Conservation (phyloP, 2,797 vertebrate species). For the Discoglossus pictus region DNA sequence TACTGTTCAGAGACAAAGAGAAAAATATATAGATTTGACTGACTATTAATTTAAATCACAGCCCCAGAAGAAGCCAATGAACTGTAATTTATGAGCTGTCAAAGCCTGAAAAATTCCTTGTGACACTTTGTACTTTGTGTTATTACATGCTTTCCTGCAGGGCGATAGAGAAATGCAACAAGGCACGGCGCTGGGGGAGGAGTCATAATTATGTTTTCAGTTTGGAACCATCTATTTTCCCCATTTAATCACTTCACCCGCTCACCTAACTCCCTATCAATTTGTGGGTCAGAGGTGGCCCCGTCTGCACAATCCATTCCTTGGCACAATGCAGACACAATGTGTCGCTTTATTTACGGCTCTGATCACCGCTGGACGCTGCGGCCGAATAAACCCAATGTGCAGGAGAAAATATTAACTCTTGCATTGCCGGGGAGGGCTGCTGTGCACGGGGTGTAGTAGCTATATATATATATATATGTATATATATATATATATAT, state of each 20-base stretch:
- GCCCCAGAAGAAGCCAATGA: constrained; percentile 68
- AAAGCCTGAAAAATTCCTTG: constrained; percentile 72
- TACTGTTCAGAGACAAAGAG: constrained; percentile 55
- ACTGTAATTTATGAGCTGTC: constrained; percentile 74
- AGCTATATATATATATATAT: too few species aligned
- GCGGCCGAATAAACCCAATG: neutral
- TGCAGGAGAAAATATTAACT: constrained; percentile 1
- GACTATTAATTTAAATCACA: constrained; percentile 71
- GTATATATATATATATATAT: too few species aligned
- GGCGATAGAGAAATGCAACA: constrained; percentile 64
- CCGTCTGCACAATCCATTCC: constrained; percentile 3
- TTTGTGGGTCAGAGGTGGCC: constrained; percentile 24
- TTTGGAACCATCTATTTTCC: constrained; percentile 34
- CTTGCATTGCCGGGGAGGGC: neutral
- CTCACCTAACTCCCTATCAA: constrained; percentile 37
- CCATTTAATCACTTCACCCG: constrained; percentile 44
- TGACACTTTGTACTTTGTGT: constrained; percentile 71
- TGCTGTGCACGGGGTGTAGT: constrained; percentile 4
- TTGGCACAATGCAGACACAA: constrained; percentile 15
- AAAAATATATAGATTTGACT: constrained; percentile 65
- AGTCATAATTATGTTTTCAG: constrained; percentile 21
- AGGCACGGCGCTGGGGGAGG: constrained; percentile 57
- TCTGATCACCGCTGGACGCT: constrained; percentile 18
- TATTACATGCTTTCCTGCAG: constrained; percentile 70
- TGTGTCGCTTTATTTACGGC: constrained; percentile 29